A percentile compares a stretch with the other conserved stretches of the same genome.
Evolutionary conservation across 2,888 invertebrate species (phyloP).

Genomic region (Cordilura impudica): DNA sequence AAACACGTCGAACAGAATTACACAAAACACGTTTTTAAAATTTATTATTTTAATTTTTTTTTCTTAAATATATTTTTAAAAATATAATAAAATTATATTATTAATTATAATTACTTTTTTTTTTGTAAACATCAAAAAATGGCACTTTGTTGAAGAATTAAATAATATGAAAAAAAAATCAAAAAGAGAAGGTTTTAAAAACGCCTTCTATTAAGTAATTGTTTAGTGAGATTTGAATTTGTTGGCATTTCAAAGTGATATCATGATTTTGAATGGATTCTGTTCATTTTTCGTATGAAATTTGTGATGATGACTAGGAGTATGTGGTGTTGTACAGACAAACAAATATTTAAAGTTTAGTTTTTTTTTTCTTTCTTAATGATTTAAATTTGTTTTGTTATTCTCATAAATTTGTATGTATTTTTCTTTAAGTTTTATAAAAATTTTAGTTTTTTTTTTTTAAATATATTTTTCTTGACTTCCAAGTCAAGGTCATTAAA

Average conservation of each 20-base stretch:
- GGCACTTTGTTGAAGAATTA: constrained; percentile 56
- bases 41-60: not conserved
- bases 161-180: not conserved
- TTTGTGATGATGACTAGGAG: not conserved
- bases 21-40: not conserved
- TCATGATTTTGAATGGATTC: constrained; percentile 30
- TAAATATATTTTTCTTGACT: constrained; percentile 6
- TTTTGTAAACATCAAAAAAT: constrained; percentile 27
- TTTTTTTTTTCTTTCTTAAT: not conserved
- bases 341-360: not conserved
- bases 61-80: not conserved
- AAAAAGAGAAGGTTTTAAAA: not conserved
- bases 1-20: constrained; percentile 14
- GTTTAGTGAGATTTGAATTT: not conserved
- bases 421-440: not conserved
- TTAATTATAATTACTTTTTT: constrained; percentile 12
- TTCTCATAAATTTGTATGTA: not conserved
- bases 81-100: constrained; percentile 13
- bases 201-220: constrained; percentile 42
- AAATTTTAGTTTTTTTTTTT: constrained; percentile 1
- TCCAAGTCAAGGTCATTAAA: constrained; percentile 45
- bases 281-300: not conserved
- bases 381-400: not conserved
- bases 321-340: not conserved
- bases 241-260: constrained; percentile 30